Base-by-base conservation (phyloP, 2,113 vertebrate species). In the Oreocharis arfaki region DNA sequence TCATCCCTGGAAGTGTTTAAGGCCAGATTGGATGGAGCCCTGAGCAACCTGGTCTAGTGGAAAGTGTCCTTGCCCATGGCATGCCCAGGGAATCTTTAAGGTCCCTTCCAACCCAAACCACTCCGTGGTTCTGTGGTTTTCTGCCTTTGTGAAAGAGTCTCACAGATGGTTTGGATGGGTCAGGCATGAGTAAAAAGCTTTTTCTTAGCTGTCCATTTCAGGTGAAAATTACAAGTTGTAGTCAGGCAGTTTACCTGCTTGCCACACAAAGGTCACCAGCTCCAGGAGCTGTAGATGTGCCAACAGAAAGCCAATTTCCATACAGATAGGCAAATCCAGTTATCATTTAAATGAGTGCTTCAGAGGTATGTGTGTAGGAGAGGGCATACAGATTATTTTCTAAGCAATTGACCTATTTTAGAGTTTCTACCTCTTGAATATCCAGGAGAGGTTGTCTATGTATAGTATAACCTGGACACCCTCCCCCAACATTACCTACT, bases 361-460 rank as follows among this genome's bases (percentile, higher is more conserved):
- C 61, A 67, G 41, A 74, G 23, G 3, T 22, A 15, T 8, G 7
- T 10, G 17, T n/a, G 16, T 13, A 23, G 19, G 7, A 16, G 4
- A 55, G 44, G 17, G 17, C 11, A 47, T 55, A 4, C 18, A 65
- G 46, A n/a, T 21, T 35, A 39, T 33, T 21, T 75, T 52, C 63
- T 50, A 39, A 74, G 30, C 4, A 3, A 49, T 80, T 7, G 4
- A 59, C 28, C 59, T 68, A 32, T 46, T 81, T 70, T 56, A 33
- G 64, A 64, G 49, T 50, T 69, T 60, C 73, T 70, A 75, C n/a
- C 61, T n/a, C 32, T 49, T 33, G n/a, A 65, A 13, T 12, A 42
- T 37, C 80, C 93, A 96, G 91, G 76, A 96, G 77, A 69, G 67
- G 52, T 46, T 93, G 80, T 85, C 84, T 55, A 35, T 10, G 69